These are phyloP conservation scores for Odontamblyopus lacepedii DNA, from an alignment of 2,797 vertebrate genomes.

Conservation along the genomic window DNA sequence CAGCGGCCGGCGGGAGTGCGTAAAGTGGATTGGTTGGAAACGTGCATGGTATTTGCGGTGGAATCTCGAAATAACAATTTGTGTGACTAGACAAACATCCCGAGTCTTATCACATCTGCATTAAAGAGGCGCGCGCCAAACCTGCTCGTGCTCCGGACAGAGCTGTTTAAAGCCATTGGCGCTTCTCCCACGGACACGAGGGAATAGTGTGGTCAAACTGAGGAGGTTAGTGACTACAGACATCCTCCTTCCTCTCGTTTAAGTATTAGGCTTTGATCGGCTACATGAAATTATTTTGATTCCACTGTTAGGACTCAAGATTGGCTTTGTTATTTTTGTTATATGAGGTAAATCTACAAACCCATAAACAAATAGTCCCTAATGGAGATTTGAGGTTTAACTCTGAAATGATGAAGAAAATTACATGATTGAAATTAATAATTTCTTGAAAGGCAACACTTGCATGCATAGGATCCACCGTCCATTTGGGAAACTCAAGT, in stretches of 20 bases:
- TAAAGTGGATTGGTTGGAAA: conserved; percentile 26
- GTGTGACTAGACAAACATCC: conserved; percentile 37
- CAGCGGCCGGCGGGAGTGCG: not conserved
- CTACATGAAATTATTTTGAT: not conserved
- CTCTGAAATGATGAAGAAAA: not conserved
- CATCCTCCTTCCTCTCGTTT: not conserved
- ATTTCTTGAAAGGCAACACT: not conserved
- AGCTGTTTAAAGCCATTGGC: conserved; percentile 26
- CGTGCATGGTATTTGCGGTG: not conserved
- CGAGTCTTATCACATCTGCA: conserved; percentile 37
- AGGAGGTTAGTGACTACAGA: not conserved
- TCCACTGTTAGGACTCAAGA: not conserved
- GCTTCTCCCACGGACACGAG: not conserved
- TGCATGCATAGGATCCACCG: too few species aligned
- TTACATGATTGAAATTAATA: not conserved
- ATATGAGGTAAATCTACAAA: not conserved
- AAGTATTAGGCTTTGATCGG: not conserved
- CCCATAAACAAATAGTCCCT: not conserved
- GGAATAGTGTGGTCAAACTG: not conserved
- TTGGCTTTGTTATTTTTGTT: too few species aligned
- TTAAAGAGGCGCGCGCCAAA: conserved; percentile 39
- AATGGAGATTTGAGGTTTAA: not conserved
- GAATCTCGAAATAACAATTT: conserved; percentile 5
- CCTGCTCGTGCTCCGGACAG: conserved; percentile 31
- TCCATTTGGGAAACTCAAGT: not conserved